Evolutionary conservation across 2,888 invertebrate species (phyloP), one percentile per base, ranked within the genome.

Genomic region (Orgyia antiqua): DNA sequence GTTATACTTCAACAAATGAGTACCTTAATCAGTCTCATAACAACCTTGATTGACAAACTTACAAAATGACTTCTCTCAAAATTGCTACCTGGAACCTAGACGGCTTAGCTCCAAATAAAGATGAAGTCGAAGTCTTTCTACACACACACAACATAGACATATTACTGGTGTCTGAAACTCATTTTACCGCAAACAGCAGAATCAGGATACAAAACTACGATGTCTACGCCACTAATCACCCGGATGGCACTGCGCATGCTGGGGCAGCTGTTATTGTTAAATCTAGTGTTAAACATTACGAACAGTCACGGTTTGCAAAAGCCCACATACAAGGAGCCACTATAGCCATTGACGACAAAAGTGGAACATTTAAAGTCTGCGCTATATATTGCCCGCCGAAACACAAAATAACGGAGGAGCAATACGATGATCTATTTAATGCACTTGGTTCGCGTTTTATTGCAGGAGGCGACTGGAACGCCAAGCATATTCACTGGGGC

Each of bases 291-390:
- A 18, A 27, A 10, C 11, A 27, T 18, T 18, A 27, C 10, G 27
- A 27, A 18, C 27, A 17, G 18, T 11, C 18, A 2, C 10, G 10
- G 18, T 27, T 27, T 9, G 18, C 2, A 27, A 18, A 5, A 7
- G 18, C n/a, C 2, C 11, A 18, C 27, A 27, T 18, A 2, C 27
- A 27, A 27, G 18, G 18, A 5, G 7, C 25, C 36, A 25, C 42
- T 39, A 10, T 41, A 33, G n/a, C 40, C 39, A 1, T 42, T 36
- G 5, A 43, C 29, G 24, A 36, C 37, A 19, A 36, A 29, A 29
- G 35, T 36, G 6, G 29, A 9, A n/a, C 20, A 13, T 17, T 24
- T 12, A 13, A 10, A 13, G 6, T 37, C 10, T 18, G 7, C 8
- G 10, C 18, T n/a, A n/a, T n/a, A 7, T 27, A 27, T 9, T 6